phyloP scores from a whole-genome alignment of 2,888 invertebrate species.

The Lepidocyrtinus sp. region DNA sequence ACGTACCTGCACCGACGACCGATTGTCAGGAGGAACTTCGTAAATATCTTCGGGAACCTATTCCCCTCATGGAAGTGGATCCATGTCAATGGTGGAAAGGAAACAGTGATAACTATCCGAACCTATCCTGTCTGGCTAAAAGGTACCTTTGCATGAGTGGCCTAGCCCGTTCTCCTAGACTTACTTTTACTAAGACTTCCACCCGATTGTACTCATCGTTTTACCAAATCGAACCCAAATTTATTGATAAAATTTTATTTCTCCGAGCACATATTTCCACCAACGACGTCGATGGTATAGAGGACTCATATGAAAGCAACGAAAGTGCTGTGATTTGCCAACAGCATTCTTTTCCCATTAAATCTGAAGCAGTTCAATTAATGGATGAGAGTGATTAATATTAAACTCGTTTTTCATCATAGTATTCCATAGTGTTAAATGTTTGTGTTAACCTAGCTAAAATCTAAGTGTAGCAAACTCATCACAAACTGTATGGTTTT shows the following conservation, averaged over 20 bases:
- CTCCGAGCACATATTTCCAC: neutral
- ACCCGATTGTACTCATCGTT: conserved; percentile 19
- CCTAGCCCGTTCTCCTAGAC: conserved; percentile 1
- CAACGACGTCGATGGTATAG: neutral
- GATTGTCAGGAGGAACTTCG: conserved; percentile 29
- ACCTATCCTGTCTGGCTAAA: conserved; percentile 31
- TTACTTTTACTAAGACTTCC: conserved; percentile 24
- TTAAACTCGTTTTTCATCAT: no score
- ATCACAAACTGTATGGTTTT: no score
- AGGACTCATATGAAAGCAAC: neutral
- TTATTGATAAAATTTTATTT: conserved; percentile 43
- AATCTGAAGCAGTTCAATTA: neutral
- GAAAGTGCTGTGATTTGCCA: neutral
- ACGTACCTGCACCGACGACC: neutral
- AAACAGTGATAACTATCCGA: conserved; percentile 38
- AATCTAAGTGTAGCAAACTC: no score
- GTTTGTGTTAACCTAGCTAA: no score
- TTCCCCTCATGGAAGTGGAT: conserved; percentile 27
- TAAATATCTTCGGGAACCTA: conserved; percentile 42
- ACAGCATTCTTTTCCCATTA: neutral
- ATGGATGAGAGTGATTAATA: no score
- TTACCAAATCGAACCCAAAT: conserved; percentile 34
- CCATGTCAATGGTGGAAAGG: conserved; percentile 58
- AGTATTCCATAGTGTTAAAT: no score
- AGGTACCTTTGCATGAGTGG: conserved; percentile 34